Evolutionary conservation across 92 coral and sea anemone species (phyloP).

Genomic region (Parazoanthus swiftii): DNA sequence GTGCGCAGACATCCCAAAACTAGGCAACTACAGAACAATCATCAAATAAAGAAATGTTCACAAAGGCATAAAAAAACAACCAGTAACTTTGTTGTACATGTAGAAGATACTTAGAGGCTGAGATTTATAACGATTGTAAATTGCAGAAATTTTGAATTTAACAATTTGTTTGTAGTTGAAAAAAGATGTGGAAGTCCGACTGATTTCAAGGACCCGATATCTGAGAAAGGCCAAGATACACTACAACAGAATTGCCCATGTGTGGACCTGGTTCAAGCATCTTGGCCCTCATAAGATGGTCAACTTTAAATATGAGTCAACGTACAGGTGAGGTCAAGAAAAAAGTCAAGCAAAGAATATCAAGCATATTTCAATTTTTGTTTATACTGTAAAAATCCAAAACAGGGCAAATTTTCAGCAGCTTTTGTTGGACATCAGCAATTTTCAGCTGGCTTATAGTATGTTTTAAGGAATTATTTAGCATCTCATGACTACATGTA

Average conservation of each 20-base stretch:
- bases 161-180: background rate
- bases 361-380: background rate
- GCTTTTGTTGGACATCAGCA: no score
- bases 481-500: no score
- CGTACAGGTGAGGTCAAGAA: slow-evolving; percentile 11
- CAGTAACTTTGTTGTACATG: no score
- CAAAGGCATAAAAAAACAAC: no score
- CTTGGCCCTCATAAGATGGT: background rate
- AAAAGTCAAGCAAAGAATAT: background rate
- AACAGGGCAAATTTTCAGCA: no score
- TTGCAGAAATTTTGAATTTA: background rate
- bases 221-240: slow-evolving; percentile 19
- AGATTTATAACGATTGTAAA: background rate
- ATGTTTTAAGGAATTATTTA: no score
- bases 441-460: no score
- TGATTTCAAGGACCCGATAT: slow-evolving; percentile 13
- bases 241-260: slow-evolving; percentile 17
- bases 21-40: no score
- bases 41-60: no score
- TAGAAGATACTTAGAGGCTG: background rate
- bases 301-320: slow-evolving; percentile 6
- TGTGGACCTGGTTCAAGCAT: slow-evolving; percentile 32
- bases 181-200: background rate
- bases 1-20: no score
- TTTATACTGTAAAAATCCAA: no score